Evolutionary conservation across 2,888 invertebrate genomes (phyloP).

Genomic region (Trichogramma evanescens): DNA sequence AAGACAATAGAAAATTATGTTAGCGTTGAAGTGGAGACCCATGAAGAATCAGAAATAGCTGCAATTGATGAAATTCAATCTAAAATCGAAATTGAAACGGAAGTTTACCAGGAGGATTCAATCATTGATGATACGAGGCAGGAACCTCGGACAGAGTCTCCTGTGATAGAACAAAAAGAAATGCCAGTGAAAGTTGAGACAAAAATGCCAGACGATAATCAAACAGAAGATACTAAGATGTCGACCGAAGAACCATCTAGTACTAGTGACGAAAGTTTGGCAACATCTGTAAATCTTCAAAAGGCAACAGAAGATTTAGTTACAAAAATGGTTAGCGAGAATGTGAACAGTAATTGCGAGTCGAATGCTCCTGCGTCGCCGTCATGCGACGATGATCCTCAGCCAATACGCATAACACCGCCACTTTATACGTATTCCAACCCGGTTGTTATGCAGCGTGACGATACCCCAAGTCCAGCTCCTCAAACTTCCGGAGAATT

Average conservation of each 20-base stretch:
- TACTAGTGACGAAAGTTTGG: neutral
- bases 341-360: constrained; percentile 26
- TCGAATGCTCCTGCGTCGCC: constrained; percentile 37
- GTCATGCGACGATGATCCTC: constrained; percentile 51
- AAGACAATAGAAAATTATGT: constrained; percentile 2
- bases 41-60: no score
- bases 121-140: constrained; percentile 32
- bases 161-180: constrained; percentile 5
- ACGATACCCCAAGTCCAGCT: constrained; percentile 48
- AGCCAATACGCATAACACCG: constrained; percentile 65
- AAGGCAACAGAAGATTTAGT: constrained; percentile 37
- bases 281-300: constrained; percentile 29
- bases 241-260: constrained; percentile 32
- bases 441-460: constrained; percentile 56
- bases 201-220: constrained; percentile 25
- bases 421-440: constrained; percentile 74
- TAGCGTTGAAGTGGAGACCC: no score
- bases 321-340: constrained; percentile 29
- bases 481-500: constrained; percentile 41
- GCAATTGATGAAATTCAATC: neutral
- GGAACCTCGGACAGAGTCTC: neutral
- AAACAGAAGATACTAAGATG: constrained; percentile 24
- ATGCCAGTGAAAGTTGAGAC: constrained; percentile 26
- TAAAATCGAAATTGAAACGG: neutral
- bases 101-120: constrained; percentile 16